phyloP scores from a whole-genome alignment of 2,797 vertebrate species.

The Florisuga fusca region DNA sequence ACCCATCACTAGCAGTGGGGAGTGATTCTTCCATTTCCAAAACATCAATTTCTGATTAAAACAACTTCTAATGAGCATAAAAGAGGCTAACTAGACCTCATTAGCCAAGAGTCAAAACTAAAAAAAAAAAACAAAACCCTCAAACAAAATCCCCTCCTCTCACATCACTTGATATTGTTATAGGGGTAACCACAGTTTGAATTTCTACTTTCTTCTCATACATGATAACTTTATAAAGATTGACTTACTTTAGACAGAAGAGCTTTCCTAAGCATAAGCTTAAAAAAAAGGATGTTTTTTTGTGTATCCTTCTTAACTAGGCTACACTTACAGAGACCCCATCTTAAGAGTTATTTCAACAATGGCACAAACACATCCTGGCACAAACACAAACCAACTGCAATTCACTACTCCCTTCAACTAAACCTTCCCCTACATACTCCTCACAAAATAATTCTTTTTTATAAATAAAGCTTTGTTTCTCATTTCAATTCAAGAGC shows the following conservation, averaged over 20 bases:
- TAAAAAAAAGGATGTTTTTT: not conserved
- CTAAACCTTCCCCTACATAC: rapidly evolving
- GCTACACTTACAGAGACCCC: not conserved
- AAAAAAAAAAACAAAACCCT: not conserved
- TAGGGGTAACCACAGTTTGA: not conserved
- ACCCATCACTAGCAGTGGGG: not conserved
- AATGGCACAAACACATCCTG: not conserved
- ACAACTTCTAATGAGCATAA: not conserved
- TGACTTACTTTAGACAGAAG: not conserved
- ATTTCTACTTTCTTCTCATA: not conserved
- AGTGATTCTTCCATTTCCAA: not conserved
- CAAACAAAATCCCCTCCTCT: not conserved
- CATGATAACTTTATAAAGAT: not conserved
- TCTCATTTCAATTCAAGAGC: not conserved
- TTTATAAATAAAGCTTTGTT: not conserved
- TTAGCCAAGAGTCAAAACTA: not conserved
- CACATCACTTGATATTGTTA: not conserved
- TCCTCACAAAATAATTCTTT: not conserved
- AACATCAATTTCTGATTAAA: not conserved
- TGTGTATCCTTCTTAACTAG: not conserved
- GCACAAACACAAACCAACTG: not conserved
- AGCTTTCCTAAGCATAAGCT: not conserved
- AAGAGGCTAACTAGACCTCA: not conserved
- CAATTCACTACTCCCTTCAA: not conserved
- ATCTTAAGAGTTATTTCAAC: not conserved